A percentile compares a stretch with the other conserved stretches of the same genome.
phyloP scores from a whole-genome alignment of 2,888 invertebrate species.

The Drosophila gaucha region DNA sequence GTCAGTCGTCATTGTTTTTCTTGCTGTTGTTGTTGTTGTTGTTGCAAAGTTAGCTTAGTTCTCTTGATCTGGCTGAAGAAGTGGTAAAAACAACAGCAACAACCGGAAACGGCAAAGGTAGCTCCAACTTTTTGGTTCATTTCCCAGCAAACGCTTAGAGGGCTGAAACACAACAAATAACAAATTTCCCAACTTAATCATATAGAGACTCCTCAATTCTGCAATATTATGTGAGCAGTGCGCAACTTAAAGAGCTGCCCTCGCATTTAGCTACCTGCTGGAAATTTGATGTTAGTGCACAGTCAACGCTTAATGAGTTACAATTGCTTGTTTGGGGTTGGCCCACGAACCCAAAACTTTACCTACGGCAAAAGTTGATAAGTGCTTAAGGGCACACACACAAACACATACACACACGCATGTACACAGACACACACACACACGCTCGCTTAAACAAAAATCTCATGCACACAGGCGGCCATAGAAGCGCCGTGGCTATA shows the following conservation, averaged over 20 bases:
- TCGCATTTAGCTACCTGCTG: constrained; percentile 32
- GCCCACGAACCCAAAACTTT: constrained; percentile 48
- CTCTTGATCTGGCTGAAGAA: constrained; percentile 30
- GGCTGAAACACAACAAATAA: no score
- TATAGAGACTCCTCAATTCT: no score
- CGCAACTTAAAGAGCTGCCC: constrained; percentile 10
- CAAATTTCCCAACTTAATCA: no score
- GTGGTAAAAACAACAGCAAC: constrained; percentile 23
- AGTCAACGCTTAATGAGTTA: constrained; percentile 75
- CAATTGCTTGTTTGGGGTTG: constrained; percentile 67
- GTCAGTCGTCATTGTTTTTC: constrained; percentile 23
- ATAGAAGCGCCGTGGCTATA: constrained; percentile 22
- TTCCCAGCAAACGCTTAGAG: constrained; percentile 26
- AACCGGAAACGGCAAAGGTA: constrained; percentile 37
- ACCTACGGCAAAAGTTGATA: constrained; percentile 65
- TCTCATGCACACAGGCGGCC: neutral
- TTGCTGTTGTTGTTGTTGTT: constrained; percentile 14
- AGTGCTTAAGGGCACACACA: constrained; percentile 63
- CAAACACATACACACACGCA: constrained; percentile 2
- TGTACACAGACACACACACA: neutral
- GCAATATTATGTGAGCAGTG: no score
- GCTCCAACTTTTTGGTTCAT: constrained; percentile 46
- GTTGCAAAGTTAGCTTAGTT: constrained; percentile 29
- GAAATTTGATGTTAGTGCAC: constrained; percentile 55
- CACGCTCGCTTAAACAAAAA: neutral